Evolutionary conservation across 2,797 vertebrate species (phyloP).

Genomic region (Periparus ater): DNA sequence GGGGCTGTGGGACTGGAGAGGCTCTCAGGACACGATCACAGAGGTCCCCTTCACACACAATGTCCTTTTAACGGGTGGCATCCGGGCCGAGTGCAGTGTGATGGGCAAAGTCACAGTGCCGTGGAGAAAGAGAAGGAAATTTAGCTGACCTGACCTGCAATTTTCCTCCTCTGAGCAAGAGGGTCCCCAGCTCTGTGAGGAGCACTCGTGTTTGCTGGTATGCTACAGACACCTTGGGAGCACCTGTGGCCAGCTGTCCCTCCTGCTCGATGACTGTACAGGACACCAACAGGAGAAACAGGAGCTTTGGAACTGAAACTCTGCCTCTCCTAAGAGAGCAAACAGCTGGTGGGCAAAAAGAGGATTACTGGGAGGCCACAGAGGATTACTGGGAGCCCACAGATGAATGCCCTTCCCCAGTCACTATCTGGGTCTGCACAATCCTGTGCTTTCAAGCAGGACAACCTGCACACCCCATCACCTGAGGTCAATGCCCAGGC

Average conservation of each 20-base stretch:
- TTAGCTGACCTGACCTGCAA: not conserved
- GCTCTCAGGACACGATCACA: not conserved
- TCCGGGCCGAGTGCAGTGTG: fast-evolving
- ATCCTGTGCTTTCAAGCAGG: not conserved
- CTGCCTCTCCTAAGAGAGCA: not conserved
- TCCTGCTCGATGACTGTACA: not conserved
- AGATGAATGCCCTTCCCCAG: not conserved
- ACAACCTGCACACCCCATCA: not conserved
- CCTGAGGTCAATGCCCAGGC: not conserved
- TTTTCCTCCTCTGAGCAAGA: not conserved
- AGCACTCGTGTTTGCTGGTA: not conserved
- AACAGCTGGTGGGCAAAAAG: not conserved
- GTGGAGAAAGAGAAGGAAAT: not conserved
- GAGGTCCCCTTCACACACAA: not conserved
- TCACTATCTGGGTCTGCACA: not conserved
- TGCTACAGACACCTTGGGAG: not conserved
- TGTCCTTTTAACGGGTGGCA: not conserved
- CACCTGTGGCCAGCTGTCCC: not conserved
- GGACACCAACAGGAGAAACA: not conserved
- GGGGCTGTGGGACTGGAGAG: not conserved
- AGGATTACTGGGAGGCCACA: not conserved
- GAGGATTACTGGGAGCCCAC: not conserved
- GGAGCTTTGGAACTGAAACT: not conserved
- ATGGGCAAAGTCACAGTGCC: not conserved
- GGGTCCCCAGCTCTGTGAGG: not conserved